Evolutionary conservation across 2,888 invertebrate genomes (phyloP), one percentile per base, ranked within the genome.

Genomic region (Tyria jacobaeae): DNA sequence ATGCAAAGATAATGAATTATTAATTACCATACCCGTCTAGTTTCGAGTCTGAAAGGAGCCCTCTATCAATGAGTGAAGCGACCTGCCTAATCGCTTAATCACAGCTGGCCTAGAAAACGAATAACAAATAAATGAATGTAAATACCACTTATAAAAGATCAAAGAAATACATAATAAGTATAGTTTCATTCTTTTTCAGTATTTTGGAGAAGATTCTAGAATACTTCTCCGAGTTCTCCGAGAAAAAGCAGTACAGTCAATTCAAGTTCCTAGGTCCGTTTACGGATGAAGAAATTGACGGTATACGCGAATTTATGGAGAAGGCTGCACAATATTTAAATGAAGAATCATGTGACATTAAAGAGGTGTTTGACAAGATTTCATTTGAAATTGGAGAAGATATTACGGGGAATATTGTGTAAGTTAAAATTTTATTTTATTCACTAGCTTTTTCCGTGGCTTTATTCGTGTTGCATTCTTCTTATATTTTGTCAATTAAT

Each of bases 211-310:
- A 77, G 41, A 78, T 89, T 6, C 59, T 83, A 0, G 76, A 82
- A 12, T 87, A 66, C 66, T 89, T 89, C 53, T 63, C 61, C 0
- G 86, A 87, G 1, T 90, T 89, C 50, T 49, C 69, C 2, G 54
- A 55, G 0, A 66, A 73, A 2, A 68, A 66, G 0, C 65, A 57
- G 0, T 86, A 68, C 71, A 78, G 74, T 0, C 84, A 89, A 41
- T 84, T 89, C 12, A 82, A 87, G 37, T 89, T 88, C 64, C 70
- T 90, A 0, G 89, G 89, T 0, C 72, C 82, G 0, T 89, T 87
- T 62, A 65, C 66, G 0, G 59, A 64, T 3, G 71, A 78, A 0
- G 87, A 88, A 41, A 57, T 76, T 0, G 54, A 66, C 0, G 71
- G 69, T 1, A 76, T 89, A 0, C 78, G 81, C 7, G 62, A 71